Conservation (phyloP, 2,113 vertebrate species). For the Gnathonemus longibarbis region DNA sequence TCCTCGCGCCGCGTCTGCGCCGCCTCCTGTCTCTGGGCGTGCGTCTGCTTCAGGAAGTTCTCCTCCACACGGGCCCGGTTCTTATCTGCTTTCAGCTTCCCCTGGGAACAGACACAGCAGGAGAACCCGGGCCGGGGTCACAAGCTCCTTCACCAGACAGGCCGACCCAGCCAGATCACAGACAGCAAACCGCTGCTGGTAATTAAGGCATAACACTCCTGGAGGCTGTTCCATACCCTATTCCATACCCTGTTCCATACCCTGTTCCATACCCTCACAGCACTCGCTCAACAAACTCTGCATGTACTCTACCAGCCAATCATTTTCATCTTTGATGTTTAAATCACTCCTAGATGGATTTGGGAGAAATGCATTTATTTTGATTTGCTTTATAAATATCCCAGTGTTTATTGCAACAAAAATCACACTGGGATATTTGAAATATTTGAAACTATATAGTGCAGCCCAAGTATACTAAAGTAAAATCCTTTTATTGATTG, state of each 20-base stretch:
- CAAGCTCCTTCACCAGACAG: neutral
- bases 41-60: slow-evolving; percentile 96
- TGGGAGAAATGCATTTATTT: neutral
- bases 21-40: slow-evolving; percentile 91
- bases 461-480: neutral
- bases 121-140: neutral
- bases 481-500: neutral
- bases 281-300: neutral
- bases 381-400: neutral
- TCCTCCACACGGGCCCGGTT: slow-evolving; percentile 93
- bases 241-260: neutral
- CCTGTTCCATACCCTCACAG: neutral
- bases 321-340: neutral
- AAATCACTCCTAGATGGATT: neutral
- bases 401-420: neutral
- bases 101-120: slow-evolving; percentile 53
- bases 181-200: neutral
- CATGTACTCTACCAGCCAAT: neutral
- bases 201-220: neutral
- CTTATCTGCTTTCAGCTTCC: slow-evolving; percentile 90
- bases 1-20: slow-evolving; percentile 91
- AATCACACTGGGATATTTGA: neutral
- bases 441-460: neutral
- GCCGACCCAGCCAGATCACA: neutral
- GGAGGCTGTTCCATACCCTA: neutral